Conservation (phyloP, 2,888 invertebrate genomes). For the Cheilosia variabilis region DNA sequence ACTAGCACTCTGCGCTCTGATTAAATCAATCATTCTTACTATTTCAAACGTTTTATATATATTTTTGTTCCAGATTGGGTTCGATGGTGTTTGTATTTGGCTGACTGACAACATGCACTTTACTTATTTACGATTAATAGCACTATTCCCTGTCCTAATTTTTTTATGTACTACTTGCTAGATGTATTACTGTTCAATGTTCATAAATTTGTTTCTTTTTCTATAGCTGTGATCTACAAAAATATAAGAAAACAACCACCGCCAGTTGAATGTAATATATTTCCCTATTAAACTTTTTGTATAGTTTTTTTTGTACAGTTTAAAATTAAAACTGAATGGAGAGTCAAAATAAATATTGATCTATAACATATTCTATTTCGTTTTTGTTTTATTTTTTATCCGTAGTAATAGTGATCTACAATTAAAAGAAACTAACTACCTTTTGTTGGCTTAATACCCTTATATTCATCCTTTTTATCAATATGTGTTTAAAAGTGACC, state of each 20-base stretch:
- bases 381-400: no score
- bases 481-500: no score
- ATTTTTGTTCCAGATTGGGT: slow-evolving; percentile 65
- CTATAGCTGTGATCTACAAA: slow-evolving; percentile 35
- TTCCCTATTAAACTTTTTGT: background rate
- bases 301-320: background rate
- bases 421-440: no score
- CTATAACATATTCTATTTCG: no score
- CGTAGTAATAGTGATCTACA: no score
- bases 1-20: background rate
- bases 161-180: slow-evolving; percentile 8
- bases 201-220: background rate
- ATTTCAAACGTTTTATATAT: background rate
- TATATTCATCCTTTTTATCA: no score
- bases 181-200: background rate
- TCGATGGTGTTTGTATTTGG: slow-evolving; percentile 59
- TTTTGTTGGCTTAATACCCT: no score
- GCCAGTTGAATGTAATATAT: background rate
- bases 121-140: slow-evolving; percentile 6
- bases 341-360: background rate
- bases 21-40: background rate
- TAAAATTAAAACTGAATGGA: background rate
- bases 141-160: background rate
- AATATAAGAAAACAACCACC: background rate
- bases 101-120: slow-evolving; percentile 50